A percentile compares a stretch with the other conserved stretches of the same genome.
phyloP scores from a whole-genome alignment of 2,797 vertebrate genomes.

The Phyllotis vaccarum region DNA sequence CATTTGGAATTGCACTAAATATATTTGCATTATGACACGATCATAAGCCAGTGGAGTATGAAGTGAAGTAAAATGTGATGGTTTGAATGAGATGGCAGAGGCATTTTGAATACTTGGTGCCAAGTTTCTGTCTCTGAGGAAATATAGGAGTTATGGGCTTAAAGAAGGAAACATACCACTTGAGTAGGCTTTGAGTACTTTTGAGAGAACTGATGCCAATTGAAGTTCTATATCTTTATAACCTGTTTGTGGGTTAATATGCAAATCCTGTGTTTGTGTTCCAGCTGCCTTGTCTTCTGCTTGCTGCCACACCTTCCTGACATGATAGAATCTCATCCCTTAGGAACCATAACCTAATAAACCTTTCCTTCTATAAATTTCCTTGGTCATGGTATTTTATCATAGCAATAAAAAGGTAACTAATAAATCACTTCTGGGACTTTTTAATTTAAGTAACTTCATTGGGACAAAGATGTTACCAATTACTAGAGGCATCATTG shows the following conservation, averaged over 20 bases:
- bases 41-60: background rate
- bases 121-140: background rate
- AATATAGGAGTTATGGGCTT: background rate
- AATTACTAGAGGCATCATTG: background rate
- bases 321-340: background rate
- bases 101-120: background rate
- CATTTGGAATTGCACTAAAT: background rate
- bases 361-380: background rate
- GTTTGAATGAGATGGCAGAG: background rate
- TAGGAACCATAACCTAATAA: background rate
- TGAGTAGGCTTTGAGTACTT: background rate
- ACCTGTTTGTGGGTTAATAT: background rate
- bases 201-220: background rate
- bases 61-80: background rate
- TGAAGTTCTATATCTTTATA: background rate
- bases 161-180: background rate
- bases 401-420: background rate
- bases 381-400: background rate
- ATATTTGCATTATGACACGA: background rate
- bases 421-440: background rate
- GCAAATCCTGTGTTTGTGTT: background rate
- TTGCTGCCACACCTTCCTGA: background rate
- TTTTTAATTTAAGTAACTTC: background rate
- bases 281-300: background rate
- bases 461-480: background rate